These are phyloP conservation scores for Xiphophorus birchmanni DNA, from an alignment of 2,797 vertebrate genomes.

Conservation along the genomic window DNA sequence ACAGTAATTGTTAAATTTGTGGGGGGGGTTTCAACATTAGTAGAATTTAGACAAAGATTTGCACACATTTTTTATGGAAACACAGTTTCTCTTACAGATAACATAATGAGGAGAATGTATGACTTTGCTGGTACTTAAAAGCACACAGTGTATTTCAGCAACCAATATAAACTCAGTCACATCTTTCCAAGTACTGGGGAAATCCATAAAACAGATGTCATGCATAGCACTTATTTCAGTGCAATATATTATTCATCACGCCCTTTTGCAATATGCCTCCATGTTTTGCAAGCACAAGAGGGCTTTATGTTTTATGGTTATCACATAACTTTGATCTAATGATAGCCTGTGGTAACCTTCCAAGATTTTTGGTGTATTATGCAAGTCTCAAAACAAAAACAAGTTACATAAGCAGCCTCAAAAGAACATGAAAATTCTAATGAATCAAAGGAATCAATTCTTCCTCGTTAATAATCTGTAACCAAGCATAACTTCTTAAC, in stretches of 20 bases:
- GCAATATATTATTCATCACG: not conserved
- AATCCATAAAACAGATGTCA: not conserved
- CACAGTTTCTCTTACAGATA: not conserved
- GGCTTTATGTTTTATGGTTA: not conserved
- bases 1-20: too few species aligned
- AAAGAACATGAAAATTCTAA: not conserved
- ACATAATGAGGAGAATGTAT: not conserved
- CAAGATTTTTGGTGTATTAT: not conserved
- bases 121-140: not conserved
- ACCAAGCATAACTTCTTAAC: not conserved
- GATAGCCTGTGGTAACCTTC: not conserved
- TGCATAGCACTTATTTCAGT: not conserved
- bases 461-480: not conserved
- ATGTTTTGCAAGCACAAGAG: not conserved
- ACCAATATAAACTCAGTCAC: not conserved
- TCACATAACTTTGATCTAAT: conserved; percentile 6
- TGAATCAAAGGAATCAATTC: not conserved
- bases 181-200: not conserved
- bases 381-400: not conserved
- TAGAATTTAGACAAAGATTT: too few species aligned
- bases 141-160: not conserved
- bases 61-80: too few species aligned
- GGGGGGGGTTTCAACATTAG: too few species aligned
- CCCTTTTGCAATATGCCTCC: not conserved
- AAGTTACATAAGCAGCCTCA: conserved; percentile 3